phyloP scores from a whole-genome alignment of 2,888 invertebrate species.

The Cordilura impudica region DNA sequence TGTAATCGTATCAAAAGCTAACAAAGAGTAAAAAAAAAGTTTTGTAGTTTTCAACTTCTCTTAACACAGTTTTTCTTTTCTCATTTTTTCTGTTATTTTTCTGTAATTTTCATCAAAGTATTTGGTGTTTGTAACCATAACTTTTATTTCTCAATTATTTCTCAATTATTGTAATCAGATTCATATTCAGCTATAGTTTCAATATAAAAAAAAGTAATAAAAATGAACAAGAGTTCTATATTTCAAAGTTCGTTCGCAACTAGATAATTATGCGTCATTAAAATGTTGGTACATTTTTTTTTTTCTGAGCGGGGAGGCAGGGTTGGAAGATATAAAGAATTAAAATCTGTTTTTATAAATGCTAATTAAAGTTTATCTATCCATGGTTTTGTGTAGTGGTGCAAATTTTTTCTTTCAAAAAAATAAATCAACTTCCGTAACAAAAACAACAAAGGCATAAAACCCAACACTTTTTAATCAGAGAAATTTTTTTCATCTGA shows the following conservation, averaged over 20 bases:
- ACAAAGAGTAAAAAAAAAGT: constrained; percentile 3
- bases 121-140: constrained; percentile 1
- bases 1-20: constrained; percentile 1
- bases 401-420: not conserved
- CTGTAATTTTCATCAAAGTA: not conserved
- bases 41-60: constrained; percentile 4
- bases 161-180: constrained; percentile 48
- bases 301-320: constrained; percentile 1
- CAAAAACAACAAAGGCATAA: constrained; percentile 2
- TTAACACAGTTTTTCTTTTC: constrained; percentile 5
- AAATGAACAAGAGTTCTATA: not conserved
- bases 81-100: not conserved
- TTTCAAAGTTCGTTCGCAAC: constrained; percentile 56
- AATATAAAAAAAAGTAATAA: not conserved
- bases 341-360: constrained; percentile 18
- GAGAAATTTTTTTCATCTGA: constrained; percentile 75
- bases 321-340: constrained; percentile 23
- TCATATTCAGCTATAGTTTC: not conserved
- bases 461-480: constrained; percentile 66
- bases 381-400: not conserved
- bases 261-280: constrained; percentile 48
- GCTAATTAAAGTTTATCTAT: constrained; percentile 50
- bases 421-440: constrained; percentile 18
- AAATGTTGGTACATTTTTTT: constrained; percentile 30
- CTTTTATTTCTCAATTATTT: constrained; percentile 29